Conservation (phyloP, 2,888 invertebrate species). For the Aethes cnicana region DNA sequence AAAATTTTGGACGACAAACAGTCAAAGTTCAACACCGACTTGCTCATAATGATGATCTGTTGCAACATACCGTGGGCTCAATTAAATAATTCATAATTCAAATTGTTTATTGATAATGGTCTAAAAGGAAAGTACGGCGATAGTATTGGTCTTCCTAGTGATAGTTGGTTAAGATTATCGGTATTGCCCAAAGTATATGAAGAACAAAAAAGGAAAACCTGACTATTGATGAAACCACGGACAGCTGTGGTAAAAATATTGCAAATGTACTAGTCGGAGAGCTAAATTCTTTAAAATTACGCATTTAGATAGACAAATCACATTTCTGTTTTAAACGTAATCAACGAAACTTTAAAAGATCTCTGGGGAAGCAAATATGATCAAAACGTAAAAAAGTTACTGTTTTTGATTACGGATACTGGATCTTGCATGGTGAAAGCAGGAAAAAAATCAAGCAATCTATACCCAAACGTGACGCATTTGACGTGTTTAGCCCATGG, state of each 20-base stretch:
- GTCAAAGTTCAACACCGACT: background rate
- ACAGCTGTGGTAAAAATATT: background rate
- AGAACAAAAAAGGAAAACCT: constrained; percentile 5
- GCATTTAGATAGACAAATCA: background rate
- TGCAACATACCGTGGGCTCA: constrained; percentile 1
- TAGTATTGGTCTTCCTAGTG: background rate
- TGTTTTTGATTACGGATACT: constrained; percentile 2
- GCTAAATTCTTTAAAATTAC: background rate
- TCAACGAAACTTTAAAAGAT: background rate
- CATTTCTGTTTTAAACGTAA: background rate
- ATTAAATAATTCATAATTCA: no score
- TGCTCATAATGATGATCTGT: background rate
- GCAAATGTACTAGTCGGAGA: constrained; percentile 3
- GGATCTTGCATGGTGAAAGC: constrained; percentile 1
- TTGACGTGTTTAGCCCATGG: background rate
- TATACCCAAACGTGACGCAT: constrained; percentile 1
- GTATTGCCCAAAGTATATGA: constrained; percentile 3
- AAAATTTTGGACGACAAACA: background rate
- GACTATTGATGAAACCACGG: constrained; percentile 5
- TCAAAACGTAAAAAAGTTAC: background rate
- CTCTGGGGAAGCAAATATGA: background rate
- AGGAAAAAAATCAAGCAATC: background rate
- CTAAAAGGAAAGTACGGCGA: constrained; percentile 1
- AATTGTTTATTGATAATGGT: background rate
- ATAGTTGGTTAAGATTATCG: constrained; percentile 1